A percentile compares a stretch with the other conserved stretches of the same genome.
These are phyloP conservation scores for Drosophila meridionalis DNA, from an alignment of 2,888 invertebrate species.

Conservation along the genomic window DNA sequence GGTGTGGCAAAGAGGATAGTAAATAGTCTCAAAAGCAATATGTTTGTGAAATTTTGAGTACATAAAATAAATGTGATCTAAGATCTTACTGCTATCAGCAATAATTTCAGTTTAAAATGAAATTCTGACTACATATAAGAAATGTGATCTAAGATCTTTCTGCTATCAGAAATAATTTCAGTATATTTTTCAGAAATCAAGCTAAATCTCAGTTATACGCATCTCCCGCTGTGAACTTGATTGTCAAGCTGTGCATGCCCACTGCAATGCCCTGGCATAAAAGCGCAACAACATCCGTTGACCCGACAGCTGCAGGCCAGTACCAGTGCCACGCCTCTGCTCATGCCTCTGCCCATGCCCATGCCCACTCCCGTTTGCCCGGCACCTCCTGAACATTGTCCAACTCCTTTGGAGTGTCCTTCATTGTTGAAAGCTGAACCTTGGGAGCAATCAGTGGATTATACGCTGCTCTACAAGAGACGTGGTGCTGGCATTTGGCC, in stretches of 20 bases:
- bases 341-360: neutral
- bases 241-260: conserved; percentile 7
- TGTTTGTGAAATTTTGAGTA: too few relatives aligned
- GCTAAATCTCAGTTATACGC: neutral
- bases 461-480: conserved; percentile 67
- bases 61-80: too few relatives aligned
- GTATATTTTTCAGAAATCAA: neutral
- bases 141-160: neutral
- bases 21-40: neutral
- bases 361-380: neutral
- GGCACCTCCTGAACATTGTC: neutral
- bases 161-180: neutral
- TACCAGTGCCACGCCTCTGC: neutral
- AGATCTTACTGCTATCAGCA: neutral
- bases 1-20: too few relatives aligned
- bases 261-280: neutral
- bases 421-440: conserved; percentile 77
- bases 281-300: conserved; percentile 54
- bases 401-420: conserved; percentile 49
- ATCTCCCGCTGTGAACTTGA: neutral
- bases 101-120: neutral
- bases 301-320: conserved; percentile 16
- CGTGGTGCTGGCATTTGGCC: conserved; percentile 38
- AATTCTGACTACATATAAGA: neutral
- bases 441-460: conserved; percentile 80